These are phyloP conservation scores for Tympanoctomys barrerae DNA, from an alignment of 2,797 vertebrate species.

Conservation along the genomic window DNA sequence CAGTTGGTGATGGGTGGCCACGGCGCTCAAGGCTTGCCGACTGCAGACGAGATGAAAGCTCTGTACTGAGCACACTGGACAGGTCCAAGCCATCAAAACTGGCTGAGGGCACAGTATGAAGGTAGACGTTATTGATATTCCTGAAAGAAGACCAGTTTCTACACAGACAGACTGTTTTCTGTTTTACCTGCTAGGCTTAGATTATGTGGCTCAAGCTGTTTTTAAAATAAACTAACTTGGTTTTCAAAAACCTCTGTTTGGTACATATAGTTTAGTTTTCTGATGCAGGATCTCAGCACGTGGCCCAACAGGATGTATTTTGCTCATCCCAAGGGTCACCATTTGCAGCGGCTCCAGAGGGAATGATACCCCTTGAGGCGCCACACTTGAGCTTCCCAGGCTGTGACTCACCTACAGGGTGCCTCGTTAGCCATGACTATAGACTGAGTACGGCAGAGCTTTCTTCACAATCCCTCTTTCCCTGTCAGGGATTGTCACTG, in stretches of 20 bases:
- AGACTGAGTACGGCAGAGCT: background rate
- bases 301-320: background rate
- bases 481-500: background rate
- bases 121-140: constrained; percentile 31
- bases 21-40: background rate
- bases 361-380: background rate
- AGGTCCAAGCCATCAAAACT: background rate
- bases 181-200: constrained; percentile 27
- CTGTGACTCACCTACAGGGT: background rate
- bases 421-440: background rate
- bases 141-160: constrained; percentile 63
- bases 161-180: constrained; percentile 25
- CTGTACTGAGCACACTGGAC: background rate
- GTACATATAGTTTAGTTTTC: constrained; percentile 17
- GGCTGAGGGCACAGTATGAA: constrained; percentile 30
- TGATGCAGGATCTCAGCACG: background rate
- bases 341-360: background rate
- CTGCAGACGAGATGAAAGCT: constrained; percentile 1
- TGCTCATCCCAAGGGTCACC: background rate
- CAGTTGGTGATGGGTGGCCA: background rate
- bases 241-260: constrained; percentile 42
- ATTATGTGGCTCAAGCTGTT: constrained; percentile 42
- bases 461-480: background rate
- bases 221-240: constrained; percentile 50
- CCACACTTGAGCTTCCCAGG: background rate